These are phyloP conservation scores for Hydrotaea diabolus DNA, from an alignment of 2,888 invertebrate genomes.

Conservation along the genomic window DNA sequence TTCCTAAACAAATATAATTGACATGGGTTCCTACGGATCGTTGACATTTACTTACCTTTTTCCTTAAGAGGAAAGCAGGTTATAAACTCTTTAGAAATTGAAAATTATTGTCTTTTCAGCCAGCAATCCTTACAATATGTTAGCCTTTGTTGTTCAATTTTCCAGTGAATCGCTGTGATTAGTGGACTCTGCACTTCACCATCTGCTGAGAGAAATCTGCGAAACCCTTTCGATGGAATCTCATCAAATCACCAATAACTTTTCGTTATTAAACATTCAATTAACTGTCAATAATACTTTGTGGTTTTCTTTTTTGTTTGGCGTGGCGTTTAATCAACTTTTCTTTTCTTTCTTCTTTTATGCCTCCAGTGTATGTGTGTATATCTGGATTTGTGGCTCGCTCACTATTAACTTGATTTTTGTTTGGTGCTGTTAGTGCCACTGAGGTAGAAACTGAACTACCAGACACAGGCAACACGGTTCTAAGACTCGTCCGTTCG, in stretches of 20 bases:
- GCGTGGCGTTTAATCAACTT: background rate
- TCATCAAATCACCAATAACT: background rate
- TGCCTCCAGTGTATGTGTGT: background rate
- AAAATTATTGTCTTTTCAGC: constrained; percentile 35
- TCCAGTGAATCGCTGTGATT: background rate
- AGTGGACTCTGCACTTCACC: no score
- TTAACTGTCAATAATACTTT: background rate
- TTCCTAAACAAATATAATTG: background rate
- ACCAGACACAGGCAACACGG: background rate
- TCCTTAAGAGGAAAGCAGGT: background rate
- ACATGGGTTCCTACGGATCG: background rate
- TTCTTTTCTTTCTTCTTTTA: background rate
- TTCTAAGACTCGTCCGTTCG: constrained; percentile 8
- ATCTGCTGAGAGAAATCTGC: no score
- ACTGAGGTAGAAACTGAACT: constrained; percentile 64
- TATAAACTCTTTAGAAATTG: background rate
- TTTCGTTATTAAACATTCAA: background rate
- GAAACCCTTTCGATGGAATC: background rate
- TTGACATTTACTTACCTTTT: constrained; percentile 44
- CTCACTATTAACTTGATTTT: background rate
- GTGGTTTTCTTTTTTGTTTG: background rate
- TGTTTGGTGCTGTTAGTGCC: constrained; percentile 46
- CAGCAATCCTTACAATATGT: constrained; percentile 57
- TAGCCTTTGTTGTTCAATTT: constrained; percentile 46
- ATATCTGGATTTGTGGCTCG: background rate